Base-by-base conservation (phyloP, 2,888 invertebrate species). In the Diarsia dahlii region DNA sequence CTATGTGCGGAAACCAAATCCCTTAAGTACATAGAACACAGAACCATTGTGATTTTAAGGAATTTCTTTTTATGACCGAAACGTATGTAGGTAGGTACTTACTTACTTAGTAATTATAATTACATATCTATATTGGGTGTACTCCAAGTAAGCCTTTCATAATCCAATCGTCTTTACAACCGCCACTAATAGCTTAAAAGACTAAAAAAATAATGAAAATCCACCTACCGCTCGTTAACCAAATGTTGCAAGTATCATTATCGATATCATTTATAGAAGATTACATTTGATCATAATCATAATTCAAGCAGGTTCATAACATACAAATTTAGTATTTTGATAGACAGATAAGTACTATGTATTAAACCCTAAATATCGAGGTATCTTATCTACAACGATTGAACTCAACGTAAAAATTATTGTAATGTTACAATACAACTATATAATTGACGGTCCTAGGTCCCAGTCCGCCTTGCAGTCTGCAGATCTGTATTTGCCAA, bases 301-400 rank as follows among this genome's bases (percentile, higher is more conserved):
- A 68, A 64, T 34, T 56, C 48, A n/a, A 56, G 34, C 45, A 45
- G 15, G 1, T 34, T 34, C n/a, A 13, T 23, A 10, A 65, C 15
- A 45, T 23, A 2, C 13, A 56, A 56, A 56, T 56, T 13, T 64
- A 50, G n/a, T 74, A 81, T 74, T 74, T 74, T 66, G n/a, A 62
- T 71, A 62, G 28, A 56, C 34, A 34, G 78, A 56, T 74, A 78
- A 63, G 48, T 58, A 48, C 48, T 56, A 52, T 52, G n/a, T 58
- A 54, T 67, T 48, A 71, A 71, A 71, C 52, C 28, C 28, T 76
- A 13, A n/a, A 82, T 78, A 77, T n/a, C n/a, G n/a, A n/a, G n/a
- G n/a, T n/a, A n/a, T 78, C 72, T 78, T 78, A 80, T 78, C 78
- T 71, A 8, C 18, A 62, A 3, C 46, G 15, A 66, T 63, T 4